Evolutionary conservation across 2,797 vertebrate species (phyloP), one percentile per base, ranked within the genome.

Genomic region (Agapornis canus): DNA sequence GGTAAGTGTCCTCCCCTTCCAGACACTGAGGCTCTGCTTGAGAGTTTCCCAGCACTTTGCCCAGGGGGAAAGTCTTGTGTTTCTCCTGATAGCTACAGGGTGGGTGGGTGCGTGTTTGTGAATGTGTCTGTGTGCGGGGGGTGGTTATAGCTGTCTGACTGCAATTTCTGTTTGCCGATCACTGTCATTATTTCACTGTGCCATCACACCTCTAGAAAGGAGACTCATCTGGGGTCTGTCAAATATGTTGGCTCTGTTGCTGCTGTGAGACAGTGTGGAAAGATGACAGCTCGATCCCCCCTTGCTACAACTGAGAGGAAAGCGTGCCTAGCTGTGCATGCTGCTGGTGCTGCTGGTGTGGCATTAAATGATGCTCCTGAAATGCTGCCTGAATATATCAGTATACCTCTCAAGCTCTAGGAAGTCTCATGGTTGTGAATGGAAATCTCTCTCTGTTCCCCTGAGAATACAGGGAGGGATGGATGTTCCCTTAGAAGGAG

Each of bases 201-300:
- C 92, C 77, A 63, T 69, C 73, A 21, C 81, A 49, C 47, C 59
- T 69, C 85, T 61, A 54, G 70, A 75, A 76, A 43, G 54, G 57
- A 73, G 54, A 17, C 69, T 69, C 49, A 39, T 65, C 51, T n/a
- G 47, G 31, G 72, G 8, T 91, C 94, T 92, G 70, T 45, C 75
- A 92, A 73, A 79, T 92, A 85, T 91, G 94, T 82, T 32, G 39
- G 4, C 71, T 83, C 76, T 61, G 25, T 52, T 88, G 72, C 82
- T 88, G 65, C 7, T 4, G 9, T 43, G 86, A 86, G 57, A 10
- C 0, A 0, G 32, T 56, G 86, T 73, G 87, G 86, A 81, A 72
- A 45, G 80, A 69, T 86, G 80, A 79, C 47, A 72, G 77, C 54
- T 95, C 6, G 0, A 51, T 66, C 39, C 49, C 49, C 64, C 54